Evolutionary conservation across 2,888 invertebrate species (phyloP), one percentile per base, ranked within the genome.

Genomic region (Beris chalybata): DNA sequence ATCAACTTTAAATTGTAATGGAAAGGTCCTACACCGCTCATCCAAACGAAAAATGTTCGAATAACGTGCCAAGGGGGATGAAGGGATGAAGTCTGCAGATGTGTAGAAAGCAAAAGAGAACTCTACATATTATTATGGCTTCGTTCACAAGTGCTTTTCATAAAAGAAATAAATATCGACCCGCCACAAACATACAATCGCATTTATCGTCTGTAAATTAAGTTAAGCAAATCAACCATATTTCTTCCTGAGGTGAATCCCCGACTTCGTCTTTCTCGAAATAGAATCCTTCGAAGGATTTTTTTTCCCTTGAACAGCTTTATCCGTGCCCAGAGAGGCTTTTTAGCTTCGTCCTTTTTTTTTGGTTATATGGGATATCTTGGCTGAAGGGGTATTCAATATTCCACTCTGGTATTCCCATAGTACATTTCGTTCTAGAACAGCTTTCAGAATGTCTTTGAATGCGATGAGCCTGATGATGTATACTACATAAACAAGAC

Each of bases 191-290:
- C 67, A 69, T 67, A 67, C 69, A 69, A 67, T 66, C 64, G 56
- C 67, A 69, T 69, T 67, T 67, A 69, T 64, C 66, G 69, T 69
- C 69, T 67, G 69, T 71, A 72, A 72, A 72, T 72, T 72, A 72
- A 72, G 72, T 72, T 72, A 72, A 70, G 70, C 70, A 71, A 69
- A 69, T 67, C 70, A 65, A 67, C 65, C 65, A 67, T 67, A 67
- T 67, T 69, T 69, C 59, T 64, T 67, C 59, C 50, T 52, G 30
- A 45, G 47, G 47, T 54, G 53, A 32, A 61, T 52, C 12, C 32
- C 31, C n/a, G 13, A 48, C 59, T 29, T 22, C 58, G 43, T 56
- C 12, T 48, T 59, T 48, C 47, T 52, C 38, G 61, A 32, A 38
- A 7, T 63, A 45, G 11, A 59, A 31, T 54, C 30, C 50, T 43